A percentile compares a stretch with the other conserved stretches of the same genome.
phyloP scores from a whole-genome alignment of 2,888 invertebrate species.

The Nebria brevicollis region DNA sequence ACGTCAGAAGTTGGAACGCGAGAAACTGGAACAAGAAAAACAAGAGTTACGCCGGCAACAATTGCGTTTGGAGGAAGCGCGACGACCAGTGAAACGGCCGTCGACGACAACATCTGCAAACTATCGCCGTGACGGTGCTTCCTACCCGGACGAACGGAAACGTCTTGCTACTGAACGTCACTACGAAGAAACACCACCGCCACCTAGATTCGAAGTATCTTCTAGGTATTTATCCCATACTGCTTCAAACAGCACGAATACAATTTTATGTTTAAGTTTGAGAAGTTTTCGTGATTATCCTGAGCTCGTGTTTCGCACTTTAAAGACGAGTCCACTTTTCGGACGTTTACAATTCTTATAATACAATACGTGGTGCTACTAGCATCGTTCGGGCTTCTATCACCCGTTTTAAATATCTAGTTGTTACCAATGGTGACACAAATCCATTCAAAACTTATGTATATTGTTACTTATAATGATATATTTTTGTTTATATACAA shows the following conservation, averaged over 20 bases:
- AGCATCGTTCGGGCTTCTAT: too few species aligned
- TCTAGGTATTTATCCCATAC: constrained; percentile 54
- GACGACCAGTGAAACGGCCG: constrained; percentile 68
- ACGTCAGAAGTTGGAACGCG: constrained; percentile 75
- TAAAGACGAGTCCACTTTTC: too few species aligned
- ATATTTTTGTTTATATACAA: background rate
- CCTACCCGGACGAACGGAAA: constrained; percentile 59
- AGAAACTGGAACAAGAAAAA: constrained; percentile 73
- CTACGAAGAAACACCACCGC: constrained; percentile 69
- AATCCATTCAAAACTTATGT: background rate
- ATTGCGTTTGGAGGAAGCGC: constrained; percentile 71
- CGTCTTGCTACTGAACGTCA: constrained; percentile 56
- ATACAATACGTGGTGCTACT: too few species aligned
- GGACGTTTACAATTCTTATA: too few species aligned
- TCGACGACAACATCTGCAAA: constrained; percentile 55
- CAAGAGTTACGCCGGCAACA: constrained; percentile 86
- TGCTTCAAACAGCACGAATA: background rate
- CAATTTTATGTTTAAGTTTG: background rate
- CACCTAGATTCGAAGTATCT: constrained; percentile 68
- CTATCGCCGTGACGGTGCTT: constrained; percentile 60
- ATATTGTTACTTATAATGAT: too few species aligned
- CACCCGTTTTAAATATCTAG: background rate
- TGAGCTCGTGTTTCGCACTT: background rate
- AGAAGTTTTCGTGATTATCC: background rate
- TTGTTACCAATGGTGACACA: background rate